Evolutionary conservation across 2,113 vertebrate species (phyloP).

Genomic region (Lampris incognitus): DNA sequence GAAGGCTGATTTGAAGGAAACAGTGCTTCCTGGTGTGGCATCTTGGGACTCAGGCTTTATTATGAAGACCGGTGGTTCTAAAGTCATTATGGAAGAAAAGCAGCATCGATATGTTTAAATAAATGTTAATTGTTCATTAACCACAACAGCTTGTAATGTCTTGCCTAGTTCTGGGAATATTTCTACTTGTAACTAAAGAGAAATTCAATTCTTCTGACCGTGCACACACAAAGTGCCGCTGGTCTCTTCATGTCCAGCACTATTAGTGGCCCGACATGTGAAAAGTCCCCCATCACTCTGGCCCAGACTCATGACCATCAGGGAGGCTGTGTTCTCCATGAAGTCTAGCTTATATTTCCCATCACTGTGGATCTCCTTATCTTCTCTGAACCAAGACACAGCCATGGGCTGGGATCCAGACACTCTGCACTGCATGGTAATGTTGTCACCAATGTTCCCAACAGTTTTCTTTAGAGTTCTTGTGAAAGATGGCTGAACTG

Average conservation of each 20-base stretch:
- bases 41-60: slow-evolving; percentile 86
- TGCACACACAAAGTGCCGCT: slow-evolving; percentile 88
- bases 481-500: slow-evolving; percentile 91
- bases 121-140: slow-evolving; percentile 1
- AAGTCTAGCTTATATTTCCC: slow-evolving; percentile 85
- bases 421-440: slow-evolving; percentile 90
- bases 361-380: slow-evolving; percentile 82
- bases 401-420: slow-evolving; percentile 93
- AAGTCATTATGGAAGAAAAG: slow-evolving; percentile 78
- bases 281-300: slow-evolving; percentile 88
- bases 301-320: slow-evolving; percentile 86
- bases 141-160: background rate
- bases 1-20: slow-evolving; percentile 87
- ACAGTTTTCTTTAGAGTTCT: slow-evolving; percentile 90
- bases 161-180: background rate
- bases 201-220: slow-evolving; percentile 84
- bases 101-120: slow-evolving; percentile 29
- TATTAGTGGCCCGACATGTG: slow-evolving; percentile 89
- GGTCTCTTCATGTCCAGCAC: slow-evolving; percentile 89
- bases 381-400: slow-evolving; percentile 92
- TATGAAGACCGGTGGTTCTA: slow-evolving; percentile 92
- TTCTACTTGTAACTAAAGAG: background rate
- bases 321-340: slow-evolving; percentile 86
- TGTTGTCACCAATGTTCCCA: slow-evolving; percentile 77
- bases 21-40: slow-evolving; percentile 84